These are phyloP conservation scores for Tupiocoris notatus DNA, from an alignment of 2,888 invertebrate genomes.

Conservation along the genomic window DNA sequence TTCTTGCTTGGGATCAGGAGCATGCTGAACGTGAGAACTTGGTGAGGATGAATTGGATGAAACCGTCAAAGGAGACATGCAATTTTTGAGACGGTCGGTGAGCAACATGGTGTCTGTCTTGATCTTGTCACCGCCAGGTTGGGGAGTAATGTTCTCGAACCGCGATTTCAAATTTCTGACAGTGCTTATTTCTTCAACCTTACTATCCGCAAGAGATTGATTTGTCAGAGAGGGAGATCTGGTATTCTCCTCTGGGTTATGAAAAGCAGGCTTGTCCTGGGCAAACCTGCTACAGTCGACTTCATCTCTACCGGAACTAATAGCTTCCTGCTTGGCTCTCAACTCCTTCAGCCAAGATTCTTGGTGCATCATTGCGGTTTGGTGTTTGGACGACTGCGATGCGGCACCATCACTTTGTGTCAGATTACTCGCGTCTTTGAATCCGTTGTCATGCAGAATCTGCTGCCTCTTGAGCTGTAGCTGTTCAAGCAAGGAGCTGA, in stretches of 20 bases:
- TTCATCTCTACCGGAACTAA: slow-evolving; percentile 54
- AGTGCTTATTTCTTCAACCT: slow-evolving; percentile 55
- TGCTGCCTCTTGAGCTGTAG: slow-evolving; percentile 66
- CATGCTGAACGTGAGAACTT: neutral
- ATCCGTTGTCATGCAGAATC: slow-evolving; percentile 54
- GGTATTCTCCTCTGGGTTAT: slow-evolving; percentile 2
- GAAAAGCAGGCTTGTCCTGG: neutral
- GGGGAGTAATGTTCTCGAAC: slow-evolving; percentile 64
- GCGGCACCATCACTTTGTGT: slow-evolving; percentile 47
- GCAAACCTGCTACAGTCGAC: slow-evolving; percentile 23
- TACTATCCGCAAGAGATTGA: neutral
- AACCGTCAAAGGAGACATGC: slow-evolving; percentile 26
- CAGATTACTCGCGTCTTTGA: slow-evolving; percentile 51
- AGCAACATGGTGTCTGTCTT: slow-evolving; percentile 27
- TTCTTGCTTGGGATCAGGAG: slow-evolving; percentile 2
- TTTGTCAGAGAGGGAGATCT: neutral
- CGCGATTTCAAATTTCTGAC: slow-evolving; percentile 80
- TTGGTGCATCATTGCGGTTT: slow-evolving; percentile 51
- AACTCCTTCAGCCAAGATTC: slow-evolving; percentile 75
- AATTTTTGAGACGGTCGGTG: slow-evolving; percentile 24
- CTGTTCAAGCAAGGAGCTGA: slow-evolving; percentile 60
- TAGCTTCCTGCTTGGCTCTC: slow-evolving; percentile 73
- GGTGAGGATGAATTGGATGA: slow-evolving; percentile 6
- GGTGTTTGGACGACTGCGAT: slow-evolving; percentile 56
- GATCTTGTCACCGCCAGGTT: slow-evolving; percentile 25